These are phyloP conservation scores for Drosophila demipolita DNA, from an alignment of 2,888 invertebrate species.

Conservation along the genomic window DNA sequence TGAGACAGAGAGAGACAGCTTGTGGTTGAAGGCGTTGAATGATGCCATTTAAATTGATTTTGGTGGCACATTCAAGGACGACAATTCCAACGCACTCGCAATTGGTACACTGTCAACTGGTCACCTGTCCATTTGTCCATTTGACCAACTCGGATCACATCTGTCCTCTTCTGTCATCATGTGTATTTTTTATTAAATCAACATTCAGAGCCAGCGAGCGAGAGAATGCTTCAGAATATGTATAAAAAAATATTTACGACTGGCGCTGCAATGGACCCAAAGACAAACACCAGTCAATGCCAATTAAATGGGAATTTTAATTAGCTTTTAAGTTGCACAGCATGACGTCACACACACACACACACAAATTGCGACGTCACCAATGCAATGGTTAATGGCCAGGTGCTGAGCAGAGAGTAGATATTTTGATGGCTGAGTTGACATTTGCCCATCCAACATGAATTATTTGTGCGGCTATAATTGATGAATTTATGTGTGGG, in stretches of 20 bases:
- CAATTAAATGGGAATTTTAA: conserved; percentile 83
- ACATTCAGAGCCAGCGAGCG: conserved; percentile 53
- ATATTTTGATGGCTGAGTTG: neutral
- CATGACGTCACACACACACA: conserved; percentile 60
- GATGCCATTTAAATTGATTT: conserved; percentile 79
- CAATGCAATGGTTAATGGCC: conserved; percentile 13
- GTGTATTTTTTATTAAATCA: conserved; percentile 78
- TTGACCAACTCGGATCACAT: conserved; percentile 4
- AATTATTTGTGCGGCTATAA: conserved; percentile 14
- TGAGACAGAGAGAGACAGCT: neutral
- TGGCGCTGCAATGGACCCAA: conserved; percentile 62
- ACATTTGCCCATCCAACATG: neutral
- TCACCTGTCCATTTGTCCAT: conserved; percentile 12
- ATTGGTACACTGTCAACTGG: conserved; percentile 10
- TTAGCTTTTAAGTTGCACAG: conserved; percentile 71
- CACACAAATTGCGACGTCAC: conserved; percentile 6
- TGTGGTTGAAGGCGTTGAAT: conserved; percentile 75
- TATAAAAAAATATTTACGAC: conserved; percentile 18
- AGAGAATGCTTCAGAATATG: conserved; percentile 16
- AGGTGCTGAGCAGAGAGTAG: neutral
- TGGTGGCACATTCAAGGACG: conserved; percentile 57
- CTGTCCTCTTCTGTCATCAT: conserved; percentile 21
- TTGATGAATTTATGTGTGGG: conserved; percentile 6
- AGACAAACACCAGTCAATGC: conserved; percentile 78
- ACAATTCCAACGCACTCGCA: conserved; percentile 20